These are phyloP conservation scores for Calameuta pallipes DNA, from an alignment of 2,888 invertebrate species.

Conservation along the genomic window DNA sequence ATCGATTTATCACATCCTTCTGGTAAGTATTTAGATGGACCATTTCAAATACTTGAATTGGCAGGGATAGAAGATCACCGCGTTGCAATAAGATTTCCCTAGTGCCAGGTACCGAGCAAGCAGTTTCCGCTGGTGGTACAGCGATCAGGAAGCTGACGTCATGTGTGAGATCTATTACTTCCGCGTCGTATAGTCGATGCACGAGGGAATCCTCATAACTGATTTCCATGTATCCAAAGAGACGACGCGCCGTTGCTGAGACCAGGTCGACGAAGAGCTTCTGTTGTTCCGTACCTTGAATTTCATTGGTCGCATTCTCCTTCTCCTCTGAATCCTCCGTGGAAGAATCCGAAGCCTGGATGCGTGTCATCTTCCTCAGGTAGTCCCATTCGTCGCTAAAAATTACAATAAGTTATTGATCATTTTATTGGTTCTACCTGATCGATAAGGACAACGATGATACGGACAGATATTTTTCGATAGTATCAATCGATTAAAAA, in stretches of 20 bases:
- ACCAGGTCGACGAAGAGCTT: slow-evolving; percentile 83
- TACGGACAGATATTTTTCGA: background rate
- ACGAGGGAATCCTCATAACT: slow-evolving; percentile 75
- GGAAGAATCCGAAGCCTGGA: slow-evolving; percentile 65
- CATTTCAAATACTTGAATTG: slow-evolving; percentile 94
- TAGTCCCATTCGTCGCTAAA: slow-evolving; percentile 96
- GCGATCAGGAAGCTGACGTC: slow-evolving; percentile 94
- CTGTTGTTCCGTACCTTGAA: slow-evolving; percentile 77
- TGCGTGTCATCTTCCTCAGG: slow-evolving; percentile 71
- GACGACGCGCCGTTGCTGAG: slow-evolving; percentile 78
- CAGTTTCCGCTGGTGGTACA: slow-evolving; percentile 91
- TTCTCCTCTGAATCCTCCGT: slow-evolving; percentile 51
- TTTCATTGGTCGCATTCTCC: slow-evolving; percentile 55
- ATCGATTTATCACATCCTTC: slow-evolving; percentile 87
- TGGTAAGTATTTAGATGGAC: slow-evolving; percentile 96
- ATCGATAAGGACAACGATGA: background rate
- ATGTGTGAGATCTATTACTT: slow-evolving; percentile 91
- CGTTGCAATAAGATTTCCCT: slow-evolving; percentile 86
- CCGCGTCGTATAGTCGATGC: slow-evolving; percentile 91
- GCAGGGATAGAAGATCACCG: slow-evolving; percentile 87
- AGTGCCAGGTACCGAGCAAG: slow-evolving; percentile 91
- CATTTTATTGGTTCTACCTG: background rate
- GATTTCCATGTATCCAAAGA: slow-evolving; percentile 86
- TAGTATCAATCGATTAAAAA: background rate
- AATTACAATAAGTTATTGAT: slow-evolving; percentile 31